Conservation (phyloP, 2,113 vertebrate species). For the Peromyscus polionotus region DNA sequence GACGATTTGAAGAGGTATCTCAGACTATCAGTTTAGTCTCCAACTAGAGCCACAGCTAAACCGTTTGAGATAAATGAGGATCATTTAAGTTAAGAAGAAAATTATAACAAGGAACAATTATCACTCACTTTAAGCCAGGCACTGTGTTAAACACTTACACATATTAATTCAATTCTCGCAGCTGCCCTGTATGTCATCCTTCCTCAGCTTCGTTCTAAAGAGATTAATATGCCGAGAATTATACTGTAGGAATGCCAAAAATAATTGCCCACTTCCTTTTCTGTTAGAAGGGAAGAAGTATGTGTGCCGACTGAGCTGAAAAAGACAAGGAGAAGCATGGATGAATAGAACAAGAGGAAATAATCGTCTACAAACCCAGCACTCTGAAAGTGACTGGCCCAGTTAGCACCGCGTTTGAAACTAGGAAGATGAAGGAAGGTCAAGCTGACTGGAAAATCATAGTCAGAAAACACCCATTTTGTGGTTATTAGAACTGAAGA, state of each 20-base stretch:
- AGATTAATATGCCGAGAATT: not conserved
- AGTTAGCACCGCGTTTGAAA: not conserved
- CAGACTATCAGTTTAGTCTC: not conserved
- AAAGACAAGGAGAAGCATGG: not conserved
- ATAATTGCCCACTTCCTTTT: slow-evolving; percentile 16
- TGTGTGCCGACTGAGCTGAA: not conserved
- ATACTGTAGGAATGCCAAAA: slow-evolving; percentile 36
- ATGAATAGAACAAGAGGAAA: not conserved
- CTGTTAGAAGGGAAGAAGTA: not conserved
- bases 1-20: not conserved
- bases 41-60: not conserved
- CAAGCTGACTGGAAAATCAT: not conserved
- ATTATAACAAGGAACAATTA: not conserved
- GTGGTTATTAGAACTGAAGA: slow-evolving; percentile 34
- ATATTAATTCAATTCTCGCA: not conserved
- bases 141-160: not conserved
- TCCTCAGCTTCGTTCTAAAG: slow-evolving; percentile 13
- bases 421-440: not conserved
- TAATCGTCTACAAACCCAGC: not conserved
- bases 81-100: slow-evolving; percentile 21
- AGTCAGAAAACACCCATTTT: not conserved
- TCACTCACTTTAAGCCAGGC: not conserved
- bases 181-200: not conserved
- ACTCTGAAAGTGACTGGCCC: not conserved
- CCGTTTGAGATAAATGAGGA: slow-evolving; percentile 17